A percentile compares a stretch with the other conserved stretches of the same genome.
Conservation (phyloP, 2,888 invertebrate species). For the Lasioglossum marginatum region DNA sequence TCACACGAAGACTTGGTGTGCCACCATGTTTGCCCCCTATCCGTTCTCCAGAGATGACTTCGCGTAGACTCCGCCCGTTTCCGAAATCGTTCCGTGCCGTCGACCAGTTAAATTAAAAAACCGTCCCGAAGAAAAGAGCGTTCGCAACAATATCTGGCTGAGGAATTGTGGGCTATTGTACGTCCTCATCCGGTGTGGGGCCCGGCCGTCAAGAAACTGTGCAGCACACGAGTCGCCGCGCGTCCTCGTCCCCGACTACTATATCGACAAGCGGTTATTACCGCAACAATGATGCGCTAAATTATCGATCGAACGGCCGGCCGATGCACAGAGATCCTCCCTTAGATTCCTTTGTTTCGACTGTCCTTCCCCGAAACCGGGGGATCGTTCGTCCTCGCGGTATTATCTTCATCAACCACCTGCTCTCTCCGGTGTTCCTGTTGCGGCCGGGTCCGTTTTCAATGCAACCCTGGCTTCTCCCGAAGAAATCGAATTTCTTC, state of each 20-base stretch:
- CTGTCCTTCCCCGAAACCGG: constrained; percentile 43
- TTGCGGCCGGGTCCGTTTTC: constrained; percentile 32
- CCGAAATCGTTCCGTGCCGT: constrained; percentile 20
- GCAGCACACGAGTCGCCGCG: constrained; percentile 1
- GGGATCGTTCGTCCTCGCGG: constrained; percentile 58
- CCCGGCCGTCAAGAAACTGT: constrained; percentile 5
- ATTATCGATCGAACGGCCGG: constrained; percentile 69
- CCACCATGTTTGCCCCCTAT: neutral
- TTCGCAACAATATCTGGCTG: neutral
- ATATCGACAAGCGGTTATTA: constrained; percentile 65
- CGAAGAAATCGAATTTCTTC: constrained; percentile 56
- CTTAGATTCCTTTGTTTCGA: constrained; percentile 65
- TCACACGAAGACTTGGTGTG: neutral
- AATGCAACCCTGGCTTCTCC: constrained; percentile 20
- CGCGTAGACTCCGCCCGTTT: neutral
- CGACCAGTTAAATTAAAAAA: constrained; percentile 12
- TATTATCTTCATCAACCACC: constrained; percentile 68
- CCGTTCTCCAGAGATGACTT: neutral
- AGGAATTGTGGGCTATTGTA: constrained; percentile 40
- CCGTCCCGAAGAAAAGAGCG: neutral
- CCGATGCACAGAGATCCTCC: constrained; percentile 69
- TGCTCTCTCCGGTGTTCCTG: constrained; percentile 65
- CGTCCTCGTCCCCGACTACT: constrained; percentile 38
- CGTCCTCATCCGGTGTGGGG: constrained; percentile 38
- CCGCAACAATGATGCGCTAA: constrained; percentile 67